These are phyloP conservation scores for Drosophila ogumai DNA, from an alignment of 1,140 invertebrate species.

Conservation along the genomic window DNA sequence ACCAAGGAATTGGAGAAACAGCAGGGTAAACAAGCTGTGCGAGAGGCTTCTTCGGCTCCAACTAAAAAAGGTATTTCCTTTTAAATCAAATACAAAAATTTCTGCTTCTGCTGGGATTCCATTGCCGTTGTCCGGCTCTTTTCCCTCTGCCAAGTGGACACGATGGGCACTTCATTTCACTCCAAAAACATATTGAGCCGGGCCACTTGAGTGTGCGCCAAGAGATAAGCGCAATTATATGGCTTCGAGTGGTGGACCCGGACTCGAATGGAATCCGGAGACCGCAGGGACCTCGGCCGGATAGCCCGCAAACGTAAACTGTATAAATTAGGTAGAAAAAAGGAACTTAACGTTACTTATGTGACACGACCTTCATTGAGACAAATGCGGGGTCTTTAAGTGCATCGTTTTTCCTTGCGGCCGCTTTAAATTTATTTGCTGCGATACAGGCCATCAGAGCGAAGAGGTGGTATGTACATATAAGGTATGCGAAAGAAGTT, in stretches of 20 bases:
- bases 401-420: slow-evolving; percentile 43
- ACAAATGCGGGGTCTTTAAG: slow-evolving; percentile 75
- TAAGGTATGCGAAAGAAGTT: slow-evolving; percentile 59
- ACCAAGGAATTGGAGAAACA: slow-evolving; percentile 26
- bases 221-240: slow-evolving; percentile 82
- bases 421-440: slow-evolving; percentile 66
- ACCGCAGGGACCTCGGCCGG: slow-evolving; percentile 18
- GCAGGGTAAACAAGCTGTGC: slow-evolving; percentile 44
- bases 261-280: slow-evolving; percentile 31
- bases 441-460: slow-evolving; percentile 26
- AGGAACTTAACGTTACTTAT: slow-evolving; percentile 61
- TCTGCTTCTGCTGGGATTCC: slow-evolving; percentile 52
- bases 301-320: slow-evolving; percentile 15
- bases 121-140: slow-evolving; percentile 20
- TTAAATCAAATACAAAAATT: slow-evolving; percentile 78
- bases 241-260: slow-evolving; percentile 62
- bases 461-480: slow-evolving; percentile 26
- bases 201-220: slow-evolving; percentile 79
- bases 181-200: slow-evolving; percentile 78
- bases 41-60: slow-evolving; percentile 33
- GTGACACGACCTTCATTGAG: slow-evolving; percentile 73
- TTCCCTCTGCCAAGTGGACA: slow-evolving; percentile 47
- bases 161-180: slow-evolving; percentile 76
- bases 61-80: slow-evolving; percentile 72
- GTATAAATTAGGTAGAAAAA: slow-evolving; percentile 76